Evolutionary conservation across 2,113 vertebrate species (phyloP), one percentile per base, ranked within the genome.

Genomic region (Gambusia affinis): DNA sequence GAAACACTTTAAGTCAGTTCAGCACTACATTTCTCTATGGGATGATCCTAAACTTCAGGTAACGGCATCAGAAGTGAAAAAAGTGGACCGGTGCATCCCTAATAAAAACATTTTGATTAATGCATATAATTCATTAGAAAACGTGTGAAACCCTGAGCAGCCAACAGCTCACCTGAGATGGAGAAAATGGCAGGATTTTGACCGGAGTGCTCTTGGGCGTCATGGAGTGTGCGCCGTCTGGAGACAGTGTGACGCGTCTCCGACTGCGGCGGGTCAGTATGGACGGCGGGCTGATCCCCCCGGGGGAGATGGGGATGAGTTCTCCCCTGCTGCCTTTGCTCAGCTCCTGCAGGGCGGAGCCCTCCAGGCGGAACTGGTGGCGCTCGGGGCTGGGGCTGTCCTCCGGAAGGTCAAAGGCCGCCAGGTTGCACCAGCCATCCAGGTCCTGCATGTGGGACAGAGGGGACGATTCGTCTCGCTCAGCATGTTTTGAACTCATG

Each of bases 171-270:
- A 99, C 98, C 93, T 99, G 98, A 66, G 98, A 99, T 3, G 98
- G 98, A 22, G 98, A 99, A 89, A 99, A 99, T 24, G 98, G 97
- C 87, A 99, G 87, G 70, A 91, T 94, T 89, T 99, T 99, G 61
- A 99, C 97, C 0, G 98, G 98, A 0, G 98, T 99, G 91, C 95
- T 97, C 87, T 99, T 99, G 11, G 98, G 98, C 0, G 98, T 99
- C 95, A 97, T 96, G 83, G 96, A 95, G 80, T 97, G 96, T 15
- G 93, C 90, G 84, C 91, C 87, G 4, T 96, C 96, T 0, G 97
- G 97, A 0, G 98, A 99, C 29, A 97, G 90, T 11, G 95, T 93
- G 0, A 96, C 94, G 29, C 93, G 95, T 73, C 96, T 94, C 69
- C 96, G 96, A 81, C 95, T 97, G 66, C 96, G 95, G 63, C 95